These are phyloP conservation scores for Cryptus armator DNA, from an alignment of 2,888 invertebrate species.

Conservation along the genomic window DNA sequence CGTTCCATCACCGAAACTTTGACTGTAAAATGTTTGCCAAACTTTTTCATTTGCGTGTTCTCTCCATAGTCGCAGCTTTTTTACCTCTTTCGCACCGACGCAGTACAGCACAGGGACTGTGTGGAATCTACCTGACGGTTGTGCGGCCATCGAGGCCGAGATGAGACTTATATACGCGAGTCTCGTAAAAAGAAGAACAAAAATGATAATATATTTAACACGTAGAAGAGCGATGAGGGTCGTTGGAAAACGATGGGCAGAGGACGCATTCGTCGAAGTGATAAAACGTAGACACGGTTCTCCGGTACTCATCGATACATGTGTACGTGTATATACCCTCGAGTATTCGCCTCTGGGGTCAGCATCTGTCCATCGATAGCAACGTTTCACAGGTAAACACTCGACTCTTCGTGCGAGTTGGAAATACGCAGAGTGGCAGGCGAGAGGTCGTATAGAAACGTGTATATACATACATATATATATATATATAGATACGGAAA, in stretches of 20 bases:
- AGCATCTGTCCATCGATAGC: conserved; percentile 22
- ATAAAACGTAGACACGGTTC: neutral
- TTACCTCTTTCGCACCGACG: neutral
- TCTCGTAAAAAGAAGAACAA: conserved; percentile 19
- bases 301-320: neutral
- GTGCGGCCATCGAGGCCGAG: neutral
- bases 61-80: neutral
- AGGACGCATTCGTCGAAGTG: neutral
- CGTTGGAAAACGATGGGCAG: neutral
- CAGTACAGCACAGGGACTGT: neutral
- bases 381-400: conserved; percentile 43
- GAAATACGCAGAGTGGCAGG: too few relatives aligned
- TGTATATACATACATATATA: neutral
- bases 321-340: neutral
- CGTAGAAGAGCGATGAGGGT: conserved; percentile 22
- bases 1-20: conserved; percentile 54
- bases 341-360: conserved; percentile 14
- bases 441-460: neutral
- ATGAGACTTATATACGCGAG: neutral
- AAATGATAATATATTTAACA: conserved; percentile 32
- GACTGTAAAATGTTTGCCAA: conserved; percentile 49
- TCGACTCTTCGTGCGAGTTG: neutral
- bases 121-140: conserved; percentile 1
- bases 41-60: conserved; percentile 52
- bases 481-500: conserved; percentile 32